Evolutionary conservation across 2,888 invertebrate species (phyloP).

Genomic region (Temnothorax ravouxi): DNA sequence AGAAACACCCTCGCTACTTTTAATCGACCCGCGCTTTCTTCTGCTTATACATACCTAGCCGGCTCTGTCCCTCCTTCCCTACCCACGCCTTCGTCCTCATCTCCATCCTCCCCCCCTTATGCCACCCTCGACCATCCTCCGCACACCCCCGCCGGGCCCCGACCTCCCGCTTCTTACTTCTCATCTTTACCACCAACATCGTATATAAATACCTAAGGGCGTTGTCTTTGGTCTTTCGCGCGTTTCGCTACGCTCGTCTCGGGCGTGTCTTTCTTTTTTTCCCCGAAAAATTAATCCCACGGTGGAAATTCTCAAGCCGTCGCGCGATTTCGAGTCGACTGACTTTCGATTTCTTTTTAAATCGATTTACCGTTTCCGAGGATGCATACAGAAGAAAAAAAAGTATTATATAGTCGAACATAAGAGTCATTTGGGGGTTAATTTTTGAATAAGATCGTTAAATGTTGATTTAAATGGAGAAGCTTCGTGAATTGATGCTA

Average conservation of each 20-base stretch:
- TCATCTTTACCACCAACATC: slow-evolving; percentile 82
- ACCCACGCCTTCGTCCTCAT: slow-evolving; percentile 69
- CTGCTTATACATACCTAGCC: slow-evolving; percentile 86
- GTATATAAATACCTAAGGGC: slow-evolving; percentile 83
- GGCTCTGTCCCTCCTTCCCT: slow-evolving; percentile 71
- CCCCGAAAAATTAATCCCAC: slow-evolving; percentile 21
- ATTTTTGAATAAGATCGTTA: slow-evolving; percentile 49
- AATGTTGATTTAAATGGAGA: slow-evolving; percentile 45
- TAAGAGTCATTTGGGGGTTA: slow-evolving; percentile 10
- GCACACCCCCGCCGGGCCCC: slow-evolving; percentile 66
- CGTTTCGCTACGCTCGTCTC: slow-evolving; percentile 59
- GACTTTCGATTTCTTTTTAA: background rate
- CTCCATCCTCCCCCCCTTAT: slow-evolving; percentile 73
- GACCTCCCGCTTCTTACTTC: slow-evolving; percentile 77
- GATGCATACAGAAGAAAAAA: background rate
- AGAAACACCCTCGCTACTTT: slow-evolving; percentile 87
- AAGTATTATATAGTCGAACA: background rate
- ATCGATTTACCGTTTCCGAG: slow-evolving; percentile 1
- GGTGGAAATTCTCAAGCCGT: background rate
- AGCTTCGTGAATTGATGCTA: slow-evolving; percentile 37
- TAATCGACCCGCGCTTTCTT: slow-evolving; percentile 87
- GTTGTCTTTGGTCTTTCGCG: slow-evolving; percentile 84
- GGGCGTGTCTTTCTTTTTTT: slow-evolving; percentile 1
- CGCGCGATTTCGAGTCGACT: slow-evolving; percentile 3
- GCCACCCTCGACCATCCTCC: slow-evolving; percentile 72